Percentiles rank a stretch among this genome's conserved stretches.
Evolutionary conservation across 1,140 invertebrate genomes (phyloP).

Genomic region (Micrasema minimum): DNA sequence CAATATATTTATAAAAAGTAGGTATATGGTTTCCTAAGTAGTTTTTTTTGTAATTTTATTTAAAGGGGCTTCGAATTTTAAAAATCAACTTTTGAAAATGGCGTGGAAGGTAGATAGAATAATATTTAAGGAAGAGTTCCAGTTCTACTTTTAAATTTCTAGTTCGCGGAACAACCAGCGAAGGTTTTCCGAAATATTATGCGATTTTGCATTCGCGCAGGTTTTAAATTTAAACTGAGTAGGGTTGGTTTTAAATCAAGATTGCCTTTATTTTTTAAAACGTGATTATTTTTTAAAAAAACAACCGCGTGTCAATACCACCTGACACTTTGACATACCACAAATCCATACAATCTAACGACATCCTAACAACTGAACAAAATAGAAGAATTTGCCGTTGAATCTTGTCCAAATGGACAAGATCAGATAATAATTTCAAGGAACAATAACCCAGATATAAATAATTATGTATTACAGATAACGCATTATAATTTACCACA

Average conservation of each 20-base stretch:
- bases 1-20: too few relatives aligned
- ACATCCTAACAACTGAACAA: conserved; percentile 36
- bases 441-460: conserved; percentile 53
- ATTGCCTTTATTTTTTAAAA: neutral
- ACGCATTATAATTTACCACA: conserved; percentile 21
- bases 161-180: too few relatives aligned
- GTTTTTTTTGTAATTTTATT: too few relatives aligned
- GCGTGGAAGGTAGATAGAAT: too few relatives aligned
- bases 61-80: too few relatives aligned
- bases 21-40: too few relatives aligned
- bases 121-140: too few relatives aligned
- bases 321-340: conserved; percentile 47
- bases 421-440: conserved; percentile 34
- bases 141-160: too few relatives aligned
- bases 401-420: conserved; percentile 21
- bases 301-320: conserved; percentile 43
- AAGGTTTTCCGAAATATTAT: too few relatives aligned
- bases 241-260: neutral
- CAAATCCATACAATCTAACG: conserved; percentile 30
- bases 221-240: too few relatives aligned
- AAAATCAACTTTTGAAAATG: too few relatives aligned
- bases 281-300: conserved; percentile 6
- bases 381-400: conserved; percentile 50
- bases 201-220: too few relatives aligned
- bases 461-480: conserved; percentile 47